phyloP scores from a whole-genome alignment of 2,113 vertebrate genomes.

The Aphelocoma coerulescens region DNA sequence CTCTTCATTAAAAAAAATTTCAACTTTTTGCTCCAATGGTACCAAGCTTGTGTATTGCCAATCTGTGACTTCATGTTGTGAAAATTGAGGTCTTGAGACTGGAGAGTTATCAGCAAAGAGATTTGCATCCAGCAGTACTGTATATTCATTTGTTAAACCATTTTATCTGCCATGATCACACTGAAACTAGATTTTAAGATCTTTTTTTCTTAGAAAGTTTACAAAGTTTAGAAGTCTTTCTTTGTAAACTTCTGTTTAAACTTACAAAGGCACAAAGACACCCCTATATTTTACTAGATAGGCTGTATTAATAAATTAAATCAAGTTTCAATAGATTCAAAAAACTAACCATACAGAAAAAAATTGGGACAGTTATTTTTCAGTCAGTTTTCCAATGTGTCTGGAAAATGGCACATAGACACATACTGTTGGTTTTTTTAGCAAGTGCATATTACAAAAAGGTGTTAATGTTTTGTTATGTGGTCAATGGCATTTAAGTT shows the following conservation, averaged over 20 bases:
- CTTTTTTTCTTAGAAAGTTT: not conserved
- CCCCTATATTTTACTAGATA: not conserved
- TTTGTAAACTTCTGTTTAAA: no score
- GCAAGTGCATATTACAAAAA: not conserved
- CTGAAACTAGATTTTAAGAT: not conserved
- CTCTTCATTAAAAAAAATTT: not conserved
- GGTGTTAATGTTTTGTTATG: not conserved
- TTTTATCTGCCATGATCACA: slow-evolving; percentile 7
- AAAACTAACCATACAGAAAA: not conserved
- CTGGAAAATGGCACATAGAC: not conserved
- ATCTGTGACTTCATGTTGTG: not conserved
- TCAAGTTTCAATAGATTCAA: not conserved
- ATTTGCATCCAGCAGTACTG: not conserved
- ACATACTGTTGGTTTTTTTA: not conserved
- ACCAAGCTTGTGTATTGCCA: not conserved
- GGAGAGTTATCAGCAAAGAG: not conserved
- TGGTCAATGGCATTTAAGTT: not conserved
- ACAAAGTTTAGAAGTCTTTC: no score
- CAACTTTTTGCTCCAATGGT: not conserved
- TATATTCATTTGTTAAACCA: not conserved
- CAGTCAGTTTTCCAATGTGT: not conserved
- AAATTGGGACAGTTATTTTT: not conserved
- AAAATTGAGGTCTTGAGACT: not conserved
- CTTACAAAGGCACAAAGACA: not conserved
- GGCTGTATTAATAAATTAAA: not conserved